These are phyloP conservation scores for Antheraea mylitta DNA, from an alignment of 1,140 invertebrate genomes.

Conservation along the genomic window DNA sequence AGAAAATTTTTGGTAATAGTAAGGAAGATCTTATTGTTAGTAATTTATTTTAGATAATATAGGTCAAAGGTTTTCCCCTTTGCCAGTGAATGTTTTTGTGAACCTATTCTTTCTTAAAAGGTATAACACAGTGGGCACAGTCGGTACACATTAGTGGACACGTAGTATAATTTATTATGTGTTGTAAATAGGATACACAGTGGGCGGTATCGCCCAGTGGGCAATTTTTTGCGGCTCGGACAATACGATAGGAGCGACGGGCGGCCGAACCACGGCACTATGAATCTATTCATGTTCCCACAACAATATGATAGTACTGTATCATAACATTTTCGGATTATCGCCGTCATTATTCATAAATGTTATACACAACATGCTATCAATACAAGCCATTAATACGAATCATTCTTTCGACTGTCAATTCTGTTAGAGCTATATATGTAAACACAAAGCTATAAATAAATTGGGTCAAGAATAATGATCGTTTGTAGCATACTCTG, in stretches of 20 bases:
- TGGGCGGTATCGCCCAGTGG: constrained; percentile 30
- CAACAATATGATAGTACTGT: not conserved
- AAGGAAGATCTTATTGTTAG: too few relatives aligned
- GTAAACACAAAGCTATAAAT: too few relatives aligned
- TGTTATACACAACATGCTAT: not conserved
- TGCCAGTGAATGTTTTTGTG: too few relatives aligned
- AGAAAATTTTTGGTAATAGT: too few relatives aligned
- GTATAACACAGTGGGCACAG: constrained; percentile 20
- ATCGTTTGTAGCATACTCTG: too few relatives aligned
- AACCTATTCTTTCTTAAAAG: not conserved
- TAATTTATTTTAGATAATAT: too few relatives aligned
- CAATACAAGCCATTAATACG: too few relatives aligned
- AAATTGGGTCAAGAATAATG: too few relatives aligned
- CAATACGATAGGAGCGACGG: constrained; percentile 26
- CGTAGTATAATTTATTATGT: constrained; percentile 37
- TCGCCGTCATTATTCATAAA: not conserved
- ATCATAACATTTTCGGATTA: not conserved
- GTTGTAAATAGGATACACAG: constrained; percentile 44
- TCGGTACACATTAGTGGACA: constrained; percentile 32
- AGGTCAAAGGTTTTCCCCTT: too few relatives aligned
- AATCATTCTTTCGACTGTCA: too few relatives aligned
- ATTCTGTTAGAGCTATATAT: too few relatives aligned
- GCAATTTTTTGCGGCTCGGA: constrained; percentile 33
- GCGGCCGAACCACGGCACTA: constrained; percentile 12
- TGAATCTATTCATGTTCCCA: not conserved